Evolutionary conservation across 2,113 vertebrate genomes (phyloP).

Genomic region (Bos taurus): DNA sequence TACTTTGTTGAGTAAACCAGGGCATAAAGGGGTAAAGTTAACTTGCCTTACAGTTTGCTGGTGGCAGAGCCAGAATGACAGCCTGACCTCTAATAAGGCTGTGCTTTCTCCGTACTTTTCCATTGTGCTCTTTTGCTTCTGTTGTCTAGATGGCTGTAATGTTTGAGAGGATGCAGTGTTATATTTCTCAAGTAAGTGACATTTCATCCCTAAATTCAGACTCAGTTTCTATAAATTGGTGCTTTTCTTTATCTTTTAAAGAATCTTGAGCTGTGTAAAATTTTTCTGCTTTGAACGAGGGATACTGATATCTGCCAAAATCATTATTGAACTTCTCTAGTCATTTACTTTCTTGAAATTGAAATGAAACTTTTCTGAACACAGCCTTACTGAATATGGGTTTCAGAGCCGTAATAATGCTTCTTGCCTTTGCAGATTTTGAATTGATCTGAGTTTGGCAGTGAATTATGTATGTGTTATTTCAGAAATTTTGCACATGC

Average conservation of each 20-base stretch:
- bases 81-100: background rate
- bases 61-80: background rate
- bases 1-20: background rate
- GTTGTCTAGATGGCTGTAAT: background rate
- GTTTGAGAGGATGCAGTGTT: background rate
- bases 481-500: constrained; percentile 64
- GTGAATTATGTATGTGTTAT: constrained; percentile 58
- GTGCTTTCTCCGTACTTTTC: background rate
- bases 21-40: background rate
- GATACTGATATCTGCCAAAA: constrained; percentile 40
- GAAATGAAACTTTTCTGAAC: constrained; percentile 68
- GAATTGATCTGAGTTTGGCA: constrained; percentile 70
- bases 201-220: constrained; percentile 31
- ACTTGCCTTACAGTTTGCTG: background rate
- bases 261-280: constrained; percentile 35
- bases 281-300: constrained; percentile 20
- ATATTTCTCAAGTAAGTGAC: background rate
- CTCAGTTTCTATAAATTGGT: constrained; percentile 3
- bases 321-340: constrained; percentile 50
- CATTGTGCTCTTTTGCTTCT: background rate
- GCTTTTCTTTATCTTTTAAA: constrained; percentile 45
- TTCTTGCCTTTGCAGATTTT: constrained; percentile 71
- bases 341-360: constrained; percentile 69
- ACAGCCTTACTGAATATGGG: constrained; percentile 68
- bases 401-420: constrained; percentile 64